These are phyloP conservation scores for Drosophila antonietae DNA, from an alignment of 2,888 invertebrate species.

Conservation along the genomic window DNA sequence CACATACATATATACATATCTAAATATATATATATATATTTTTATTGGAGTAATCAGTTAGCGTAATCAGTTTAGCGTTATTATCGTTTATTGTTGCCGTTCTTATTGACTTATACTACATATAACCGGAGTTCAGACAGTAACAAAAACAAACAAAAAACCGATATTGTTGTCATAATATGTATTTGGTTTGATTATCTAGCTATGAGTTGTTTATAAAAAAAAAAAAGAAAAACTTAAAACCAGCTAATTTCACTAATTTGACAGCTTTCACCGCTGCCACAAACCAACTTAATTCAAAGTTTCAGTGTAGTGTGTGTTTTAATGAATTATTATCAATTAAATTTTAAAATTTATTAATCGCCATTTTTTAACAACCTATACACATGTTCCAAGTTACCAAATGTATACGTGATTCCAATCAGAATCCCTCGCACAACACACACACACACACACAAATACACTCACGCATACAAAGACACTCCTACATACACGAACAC, in stretches of 20 bases:
- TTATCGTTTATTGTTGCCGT: constrained; percentile 64
- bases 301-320: constrained; percentile 81
- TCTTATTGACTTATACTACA: constrained; percentile 38
- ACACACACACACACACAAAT: constrained; percentile 61
- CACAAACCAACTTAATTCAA: constrained; percentile 42
- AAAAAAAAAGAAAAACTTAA: constrained; percentile 46
- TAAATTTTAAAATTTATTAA: constrained; percentile 48
- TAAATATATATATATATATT: constrained; percentile 18
- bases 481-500: constrained; percentile 49
- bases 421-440: constrained; percentile 62
- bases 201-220: constrained; percentile 69
- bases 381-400: constrained; percentile 81
- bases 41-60: constrained; percentile 54
- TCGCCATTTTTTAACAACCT: constrained; percentile 71
- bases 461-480: constrained; percentile 55
- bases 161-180: constrained; percentile 56
- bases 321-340: constrained; percentile 53
- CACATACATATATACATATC: constrained; percentile 19
- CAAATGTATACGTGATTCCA: constrained; percentile 55
- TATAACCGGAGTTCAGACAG: constrained; percentile 71
- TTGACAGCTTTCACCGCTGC: constrained; percentile 51
- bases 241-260: constrained; percentile 79
- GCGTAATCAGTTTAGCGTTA: constrained; percentile 62
- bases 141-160: constrained; percentile 48
- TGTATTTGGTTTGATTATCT: constrained; percentile 68